These are phyloP conservation scores for Poicephalus gulielmi DNA, from an alignment of 2,113 vertebrate genomes.

Conservation along the genomic window DNA sequence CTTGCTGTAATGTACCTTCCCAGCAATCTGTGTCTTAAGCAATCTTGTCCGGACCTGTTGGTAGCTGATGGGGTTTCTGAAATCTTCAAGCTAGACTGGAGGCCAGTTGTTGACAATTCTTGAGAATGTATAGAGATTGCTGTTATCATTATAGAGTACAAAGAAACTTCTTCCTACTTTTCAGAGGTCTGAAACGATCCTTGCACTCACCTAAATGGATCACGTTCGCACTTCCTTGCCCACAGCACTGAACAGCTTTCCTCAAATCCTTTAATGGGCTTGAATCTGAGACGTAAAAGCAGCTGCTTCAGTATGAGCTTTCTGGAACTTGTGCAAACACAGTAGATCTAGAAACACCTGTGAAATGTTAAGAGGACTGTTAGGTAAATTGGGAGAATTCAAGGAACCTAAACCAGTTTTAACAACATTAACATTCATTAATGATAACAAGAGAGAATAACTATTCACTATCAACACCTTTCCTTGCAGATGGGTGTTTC, in stretches of 20 bases:
- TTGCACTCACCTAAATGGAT: background rate
- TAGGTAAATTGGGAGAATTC: background rate
- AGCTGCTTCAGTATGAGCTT: background rate
- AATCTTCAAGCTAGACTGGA: background rate
- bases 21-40: background rate
- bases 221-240: background rate
- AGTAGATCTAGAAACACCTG: background rate
- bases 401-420: background rate
- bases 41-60: background rate
- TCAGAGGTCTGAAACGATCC: background rate
- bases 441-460: background rate
- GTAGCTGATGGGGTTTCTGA: background rate
- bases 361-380: background rate
- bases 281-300: background rate
- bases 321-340: background rate
- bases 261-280: background rate
- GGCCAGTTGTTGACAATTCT: background rate
- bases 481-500: background rate
- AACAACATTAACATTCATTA: background rate
- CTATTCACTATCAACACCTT: background rate
- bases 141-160: background rate
- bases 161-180: background rate
- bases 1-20: fast-evolving
- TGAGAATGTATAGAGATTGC: background rate
- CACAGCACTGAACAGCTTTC: background rate